Percentiles rank a stretch among this genome's conserved stretches.
phyloP scores from a whole-genome alignment of 2,113 vertebrate species.

The Passer montanus region DNA sequence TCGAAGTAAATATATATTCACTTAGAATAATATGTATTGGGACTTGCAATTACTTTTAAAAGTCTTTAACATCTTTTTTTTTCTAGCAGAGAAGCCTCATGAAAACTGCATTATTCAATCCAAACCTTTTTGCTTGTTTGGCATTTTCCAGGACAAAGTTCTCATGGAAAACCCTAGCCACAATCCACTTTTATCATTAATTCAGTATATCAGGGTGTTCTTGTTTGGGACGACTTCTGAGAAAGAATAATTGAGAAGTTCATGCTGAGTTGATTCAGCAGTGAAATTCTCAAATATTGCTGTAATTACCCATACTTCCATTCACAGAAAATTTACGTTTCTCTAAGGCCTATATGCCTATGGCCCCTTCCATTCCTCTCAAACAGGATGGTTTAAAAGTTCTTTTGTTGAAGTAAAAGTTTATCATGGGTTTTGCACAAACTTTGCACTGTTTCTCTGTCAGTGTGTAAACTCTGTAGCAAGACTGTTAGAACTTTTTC shows the following conservation, averaged over 20 bases:
- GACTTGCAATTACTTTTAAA: background rate
- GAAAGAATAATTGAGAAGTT: background rate
- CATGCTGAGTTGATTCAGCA: background rate
- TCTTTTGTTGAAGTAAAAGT: background rate
- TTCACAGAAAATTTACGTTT: background rate
- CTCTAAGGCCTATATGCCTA: background rate
- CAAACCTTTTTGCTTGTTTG: background rate
- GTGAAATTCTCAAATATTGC: background rate
- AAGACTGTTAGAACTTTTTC: background rate
- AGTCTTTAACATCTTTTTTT: background rate
- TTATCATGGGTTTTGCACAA: background rate
- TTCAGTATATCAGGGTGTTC: background rate
- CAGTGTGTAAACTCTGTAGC: background rate
- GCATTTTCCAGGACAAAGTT: background rate
- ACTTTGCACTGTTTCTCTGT: background rate
- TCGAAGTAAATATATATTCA: background rate
- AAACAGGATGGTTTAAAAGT: background rate
- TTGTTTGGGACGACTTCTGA: background rate
- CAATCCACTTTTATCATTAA: background rate
- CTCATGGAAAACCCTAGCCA: background rate
- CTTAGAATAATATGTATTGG: background rate
- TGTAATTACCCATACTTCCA: background rate
- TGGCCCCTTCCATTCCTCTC: background rate
- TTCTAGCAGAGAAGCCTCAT: background rate
- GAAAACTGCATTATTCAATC: background rate